Evolutionary conservation across 1,140 invertebrate genomes (phyloP).

Genomic region (Orchesella cincta): DNA sequence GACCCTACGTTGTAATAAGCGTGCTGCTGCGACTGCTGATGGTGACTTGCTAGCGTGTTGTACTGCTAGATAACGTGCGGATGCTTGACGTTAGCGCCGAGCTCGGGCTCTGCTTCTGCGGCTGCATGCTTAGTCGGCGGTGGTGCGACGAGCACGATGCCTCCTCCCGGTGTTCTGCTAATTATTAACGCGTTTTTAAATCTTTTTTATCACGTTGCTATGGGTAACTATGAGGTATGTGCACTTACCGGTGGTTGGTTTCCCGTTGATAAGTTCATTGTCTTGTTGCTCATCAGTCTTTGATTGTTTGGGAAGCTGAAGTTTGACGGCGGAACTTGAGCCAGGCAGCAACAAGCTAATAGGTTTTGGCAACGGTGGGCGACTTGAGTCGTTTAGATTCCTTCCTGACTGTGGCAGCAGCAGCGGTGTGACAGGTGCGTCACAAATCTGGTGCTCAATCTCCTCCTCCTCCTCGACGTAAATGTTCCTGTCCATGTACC

Average conservation of each 20-base stretch:
- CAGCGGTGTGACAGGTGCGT: too few relatives aligned
- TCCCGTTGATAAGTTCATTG: constrained; percentile 15
- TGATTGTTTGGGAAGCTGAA: constrained; percentile 14
- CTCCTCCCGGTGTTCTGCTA: too few relatives aligned
- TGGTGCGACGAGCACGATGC: neutral
- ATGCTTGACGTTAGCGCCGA: neutral
- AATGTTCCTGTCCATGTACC: constrained; percentile 45
- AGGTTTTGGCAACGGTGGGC: constrained; percentile 28
- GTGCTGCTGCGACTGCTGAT: neutral
- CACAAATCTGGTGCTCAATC: too few relatives aligned
- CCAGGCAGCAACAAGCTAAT: neutral
- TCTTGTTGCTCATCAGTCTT: neutral
- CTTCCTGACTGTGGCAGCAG: too few relatives aligned
- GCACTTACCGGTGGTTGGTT: neutral
- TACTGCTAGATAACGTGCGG: neutral
- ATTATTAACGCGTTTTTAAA: too few relatives aligned
- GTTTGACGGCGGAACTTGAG: neutral
- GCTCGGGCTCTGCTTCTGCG: neutral
- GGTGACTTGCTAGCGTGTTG: constrained; percentile 29
- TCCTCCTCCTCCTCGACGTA: constrained; percentile 31
- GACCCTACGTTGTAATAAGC: too few relatives aligned
- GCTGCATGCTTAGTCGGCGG: constrained; percentile 2
- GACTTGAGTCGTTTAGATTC: constrained; percentile 34
- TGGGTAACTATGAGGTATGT: too few relatives aligned
- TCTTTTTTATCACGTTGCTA: too few relatives aligned